Evolutionary conservation across 2,113 vertebrate genomes (phyloP), one percentile per base, ranked within the genome.

Genomic region (Forbesichthys papilliferus): DNA sequence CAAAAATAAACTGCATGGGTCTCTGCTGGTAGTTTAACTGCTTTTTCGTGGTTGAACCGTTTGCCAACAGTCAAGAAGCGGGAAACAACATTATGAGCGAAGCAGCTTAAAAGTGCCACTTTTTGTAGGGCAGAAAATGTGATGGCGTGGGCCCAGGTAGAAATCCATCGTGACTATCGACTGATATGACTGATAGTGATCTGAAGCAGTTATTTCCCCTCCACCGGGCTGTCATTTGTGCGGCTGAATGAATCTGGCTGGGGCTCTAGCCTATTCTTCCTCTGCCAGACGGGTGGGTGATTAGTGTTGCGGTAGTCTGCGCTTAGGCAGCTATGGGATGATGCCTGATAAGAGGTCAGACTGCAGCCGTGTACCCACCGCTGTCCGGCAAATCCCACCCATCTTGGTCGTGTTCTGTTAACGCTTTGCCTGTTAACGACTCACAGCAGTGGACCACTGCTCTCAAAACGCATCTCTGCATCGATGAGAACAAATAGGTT

Each of bases 101-200:
- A 60, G 64, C 58, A 54, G 68, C 84, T 80, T 71, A 75, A 73
- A 82, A 59, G 36, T 58, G 11, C 20, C 1, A 79, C 71, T 86
- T 68, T 46, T 57, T 69, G 69, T 54, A 73, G 20, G 34, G 48
- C 58, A 60, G 81, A 70, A 69, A 75, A 75, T 79, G 12, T 65
- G 69, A 71, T 74, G 74, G 68, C 61, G 49, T 73, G 46, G 55
- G 72, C 68, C 74, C 68, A 70, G 78, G 78, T 83, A 80, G 82
- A 80, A 79, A 82, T 77, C 77, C 71, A 66, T 48, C 71, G 75
- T 78, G 74, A 84, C 81, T 81, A 84, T 86, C 12, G 48, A 81
- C 73, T 75, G 80, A 78, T 86, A 79, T 87, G 85, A 87, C 66
- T 60, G 85, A 89, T 88, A 78, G 79, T 80, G 80, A 87, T 90